Base-by-base conservation (phyloP, 2,797 vertebrate species). In the Chloroceryle inda region DNA sequence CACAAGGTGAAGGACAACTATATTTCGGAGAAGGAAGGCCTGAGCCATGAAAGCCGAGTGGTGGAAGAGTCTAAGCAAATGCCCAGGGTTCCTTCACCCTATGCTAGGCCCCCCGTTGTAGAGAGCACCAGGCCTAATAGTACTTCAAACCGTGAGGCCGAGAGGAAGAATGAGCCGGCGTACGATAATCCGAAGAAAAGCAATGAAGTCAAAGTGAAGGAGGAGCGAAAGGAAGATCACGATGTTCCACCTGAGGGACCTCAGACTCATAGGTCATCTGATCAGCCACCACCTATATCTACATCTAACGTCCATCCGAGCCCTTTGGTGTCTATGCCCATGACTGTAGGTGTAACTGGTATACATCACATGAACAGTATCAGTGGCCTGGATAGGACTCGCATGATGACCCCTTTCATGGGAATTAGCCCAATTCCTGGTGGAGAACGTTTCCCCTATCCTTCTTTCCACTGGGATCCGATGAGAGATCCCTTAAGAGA, bases 381-480 rank as follows among this genome's bases (percentile, higher is more conserved):
- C 97, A 98, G 98, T 84, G 96, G 98, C 85, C 98, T 99, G 97
- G 99, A 99, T 93, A 99, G 99, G 98, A 99, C 99, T 98, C 99
- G 99, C 96, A 98, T 99, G 98, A 99, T 99, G 97, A 99, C 99
- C 3, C 99, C 99, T 81, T 99, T 99, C 96, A 99, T 99, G 99
- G 99, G 99, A 90, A 99, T 99, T 95, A 99, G 99, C 96, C 99
- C 99, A 19, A 99, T 99, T 92, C 99, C 99, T 3, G 99, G 99
- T 22, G 98, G 98, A 29, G 99, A 99, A 96, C 98, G 99, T 76
- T 99, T 99, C 84, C 99, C 99, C 3, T 99, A 99, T 94, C 99
- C 99, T 11, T 98, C 99, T 90, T 99, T 99, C 98, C 99, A 99
- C 96, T 99, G 99, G 99, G 99, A 99, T 98, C 99, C 99, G 16